phyloP scores from a whole-genome alignment of 35 echinoderm and acorn worm species.

The Hemicentrotus pulcherrimus region DNA sequence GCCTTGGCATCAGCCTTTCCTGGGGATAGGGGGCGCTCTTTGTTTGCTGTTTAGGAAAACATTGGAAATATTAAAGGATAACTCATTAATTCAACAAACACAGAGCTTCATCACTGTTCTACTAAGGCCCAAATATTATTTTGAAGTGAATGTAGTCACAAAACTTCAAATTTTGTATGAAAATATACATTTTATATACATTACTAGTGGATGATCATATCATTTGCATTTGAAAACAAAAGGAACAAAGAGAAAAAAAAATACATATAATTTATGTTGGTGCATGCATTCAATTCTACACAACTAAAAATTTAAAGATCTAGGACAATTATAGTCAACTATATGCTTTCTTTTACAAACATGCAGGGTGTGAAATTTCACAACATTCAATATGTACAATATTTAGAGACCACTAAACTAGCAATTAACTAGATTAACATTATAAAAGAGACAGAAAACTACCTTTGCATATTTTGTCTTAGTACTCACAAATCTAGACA shows the following conservation, averaged over 20 bases:
- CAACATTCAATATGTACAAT: too few species aligned
- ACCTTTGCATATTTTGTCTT: too few species aligned
- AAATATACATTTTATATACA: background rate
- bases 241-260: background rate
- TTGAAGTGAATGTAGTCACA: background rate
- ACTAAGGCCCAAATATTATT: background rate
- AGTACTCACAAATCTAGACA: too few species aligned
- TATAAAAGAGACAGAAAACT: too few species aligned
- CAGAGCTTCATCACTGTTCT: background rate
- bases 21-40: conserved; percentile 86
- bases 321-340: too few species aligned
- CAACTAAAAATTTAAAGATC: too few species aligned
- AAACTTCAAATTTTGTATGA: background rate
- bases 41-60: conserved; percentile 64
- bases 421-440: too few species aligned
- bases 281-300: too few species aligned
- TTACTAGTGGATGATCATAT: background rate
- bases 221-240: background rate
- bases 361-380: too few species aligned
- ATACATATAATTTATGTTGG: too few species aligned
- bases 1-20: conserved; percentile 78
- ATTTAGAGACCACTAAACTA: too few species aligned
- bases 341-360: too few species aligned
- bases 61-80: conserved; percentile 22
- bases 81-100: background rate